These are phyloP conservation scores for Sebastes dallii DNA, from an alignment of 2,797 vertebrate species.

Conservation along the genomic window DNA sequence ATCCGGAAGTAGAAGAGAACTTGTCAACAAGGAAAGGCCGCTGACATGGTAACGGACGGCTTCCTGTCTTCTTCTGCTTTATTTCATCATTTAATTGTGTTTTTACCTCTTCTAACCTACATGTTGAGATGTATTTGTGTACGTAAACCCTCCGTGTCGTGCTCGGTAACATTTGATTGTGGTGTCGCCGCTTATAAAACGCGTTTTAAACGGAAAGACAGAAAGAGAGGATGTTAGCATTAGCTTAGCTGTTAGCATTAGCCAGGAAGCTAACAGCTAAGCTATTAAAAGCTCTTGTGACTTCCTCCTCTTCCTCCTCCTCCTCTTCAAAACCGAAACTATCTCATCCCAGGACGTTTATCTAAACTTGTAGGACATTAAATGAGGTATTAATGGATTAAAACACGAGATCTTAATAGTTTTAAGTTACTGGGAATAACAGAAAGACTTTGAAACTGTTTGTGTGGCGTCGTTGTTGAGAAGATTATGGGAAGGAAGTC, in stretches of 20 bases:
- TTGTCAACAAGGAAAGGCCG: conserved; percentile 81
- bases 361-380: accelerated
- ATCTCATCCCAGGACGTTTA: not conserved
- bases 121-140: not conserved
- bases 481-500: conserved; percentile 63
- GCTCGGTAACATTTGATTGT: not conserved
- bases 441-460: not conserved
- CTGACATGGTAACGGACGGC: conserved; percentile 62
- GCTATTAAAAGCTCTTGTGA: conserved; percentile 22
- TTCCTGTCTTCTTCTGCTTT: not conserved
- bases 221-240: conserved; percentile 53
- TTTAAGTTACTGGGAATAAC: not conserved
- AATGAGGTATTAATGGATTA: accelerated
- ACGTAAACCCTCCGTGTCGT: accelerated
- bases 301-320: not conserved
- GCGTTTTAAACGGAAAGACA: not conserved
- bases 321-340: conserved; percentile 41
- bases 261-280: conserved; percentile 35
- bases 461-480: conserved; percentile 61
- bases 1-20: conserved; percentile 77
- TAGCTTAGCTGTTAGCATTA: conserved; percentile 22
- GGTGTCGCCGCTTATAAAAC: conserved; percentile 30
- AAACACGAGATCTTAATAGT: accelerated
- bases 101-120: accelerated
- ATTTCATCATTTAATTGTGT: not conserved